Evolutionary conservation across 2,888 invertebrate species (phyloP), one percentile per base, ranked within the genome.

Genomic region (Ophion costatus): DNA sequence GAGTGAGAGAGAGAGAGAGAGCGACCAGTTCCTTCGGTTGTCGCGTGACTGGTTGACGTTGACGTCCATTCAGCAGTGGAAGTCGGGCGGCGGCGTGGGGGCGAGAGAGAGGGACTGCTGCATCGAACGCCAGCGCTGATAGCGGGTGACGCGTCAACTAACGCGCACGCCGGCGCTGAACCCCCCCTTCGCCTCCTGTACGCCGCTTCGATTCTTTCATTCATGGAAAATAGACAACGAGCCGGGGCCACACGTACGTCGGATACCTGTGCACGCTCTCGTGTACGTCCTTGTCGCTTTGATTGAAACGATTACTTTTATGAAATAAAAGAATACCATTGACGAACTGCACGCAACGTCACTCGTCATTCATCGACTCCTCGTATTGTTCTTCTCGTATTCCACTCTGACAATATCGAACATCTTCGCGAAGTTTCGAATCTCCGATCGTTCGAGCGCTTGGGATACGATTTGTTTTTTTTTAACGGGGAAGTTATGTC

Each of bases 151-250:
- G 29, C n/a, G 29, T 17, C 38, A 61, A 81, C 71, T 71, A 70
- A 14, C 29, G 1, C 51, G 45, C 22, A 33, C 73, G 51, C 45
- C 73, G 78, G 71, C 17, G 66, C 29, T 45, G 11, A 45, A 14
- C 45, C 14, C 51, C 42, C 11, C 45, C 42, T 20, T 3, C 64
- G n/a, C 42, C 42, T 11, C 22, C 42, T 20, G 66, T 11, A 9
- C 6, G 66, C 14, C n/a, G 66, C 17, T 82, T 82, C 82, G 76
- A 84, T 86, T 73, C 73, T 83, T 85, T 82, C 86, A 87, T 87
- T 87, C 85, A 85, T 85, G 73, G 73, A 82, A 86, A 83, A 70
- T 38, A 38, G 38, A 38, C 38, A 9, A 38, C 38, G 6, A 38
- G 38, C 38, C 38, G 38, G 10, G n/a, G 17, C 17, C 17, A 56